Evolutionary conservation across 2,888 invertebrate genomes (phyloP), one percentile per base, ranked within the genome.

Genomic region (Sesia bembeciformis): DNA sequence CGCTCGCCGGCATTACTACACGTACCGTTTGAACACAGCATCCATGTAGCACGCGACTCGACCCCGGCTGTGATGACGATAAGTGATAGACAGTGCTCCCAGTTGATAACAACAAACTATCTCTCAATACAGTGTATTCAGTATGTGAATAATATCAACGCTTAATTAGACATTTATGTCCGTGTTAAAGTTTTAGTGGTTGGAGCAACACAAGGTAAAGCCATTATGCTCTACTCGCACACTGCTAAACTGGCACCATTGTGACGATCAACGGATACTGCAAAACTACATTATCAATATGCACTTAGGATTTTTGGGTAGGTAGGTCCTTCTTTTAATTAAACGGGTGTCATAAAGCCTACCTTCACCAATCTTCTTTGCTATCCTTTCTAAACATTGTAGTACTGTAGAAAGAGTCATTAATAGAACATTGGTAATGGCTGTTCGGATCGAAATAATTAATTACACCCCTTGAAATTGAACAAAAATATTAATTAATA

Each of bases 141-240:
- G 68, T 66, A 84, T 82, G 82, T 78, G 78, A 74, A 72, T 70
- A 38, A 50, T 49, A 64, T 62, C 62, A 64, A 65, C 57, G 58
- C 60, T 61, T 62, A 61, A 54, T 68, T 66, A 69, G 69, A 74
- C 66, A 63, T 73, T 74, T 67, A 58, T 65, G 56, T 62, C 60
- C 59, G 70, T 72, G 68, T 69, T 76, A 70, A 72, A 74, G 69
- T 76, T 70, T 68, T 74, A 75, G 67, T 74, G 68, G 73, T 76
- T 77, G 75, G 68, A 74, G 76, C 72, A 70, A 65, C 73, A 76
- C 83, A 85, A 88, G 87, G 87, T 87, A 87, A 86, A 82, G 64
- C 81, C 73, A 82, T 84, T 83, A 81, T 80, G 70, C 74, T 76
- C 78, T 76, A 74, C 74, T 78, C 71, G 76, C 72, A 75, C 77